Evolutionary conservation across 2,888 invertebrate genomes (phyloP), one percentile per base, ranked within the genome.

Genomic region (Microchrysa polita): DNA sequence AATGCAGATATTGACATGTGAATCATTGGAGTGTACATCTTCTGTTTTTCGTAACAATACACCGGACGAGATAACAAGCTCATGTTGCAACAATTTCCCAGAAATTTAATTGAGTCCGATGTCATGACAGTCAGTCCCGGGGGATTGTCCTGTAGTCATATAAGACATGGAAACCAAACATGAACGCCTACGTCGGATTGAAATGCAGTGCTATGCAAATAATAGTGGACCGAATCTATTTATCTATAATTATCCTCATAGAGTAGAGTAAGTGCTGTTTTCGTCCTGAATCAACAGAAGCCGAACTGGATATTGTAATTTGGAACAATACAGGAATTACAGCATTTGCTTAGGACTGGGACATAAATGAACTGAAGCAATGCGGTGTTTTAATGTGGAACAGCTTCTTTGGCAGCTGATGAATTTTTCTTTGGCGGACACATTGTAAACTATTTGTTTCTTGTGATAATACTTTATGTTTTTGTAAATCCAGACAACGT

Each of bases 51-150:
- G 34, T 40, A 69, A 20, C 67, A 72, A 69, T 22, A 27, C 67
- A 57, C 60, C 59, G 53, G 67, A 61, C n/a, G 73, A 61, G 65
- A 73, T 20, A 20, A 67, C 65, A 69, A 73, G 27, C 7, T 5
- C 4, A 34, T 34, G 27, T 7, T 75, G 75, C 72, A 75, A 67
- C 75, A 73, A 73, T 61, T 73, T 73, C 73, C n/a, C 60, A 55
- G 73, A 22, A 75, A 67, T 73, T 75, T 75, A 75, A 75, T 75
- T 75, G 75, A 73, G 75, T 73, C 73, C 40, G 63, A 69, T 69
- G 69, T 63, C 52, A 18, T 67, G 7, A 34, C 27, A 22, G 40
- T 23, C 42, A 57, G 20, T 18, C 42, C 61, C 27, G 10, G 1
- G n/a, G 18, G 20, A 52, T 53, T 22, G 27, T 61, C 44, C n/a